Base-by-base conservation (phyloP, 2,888 invertebrate species). In the Elmis aenea region DNA sequence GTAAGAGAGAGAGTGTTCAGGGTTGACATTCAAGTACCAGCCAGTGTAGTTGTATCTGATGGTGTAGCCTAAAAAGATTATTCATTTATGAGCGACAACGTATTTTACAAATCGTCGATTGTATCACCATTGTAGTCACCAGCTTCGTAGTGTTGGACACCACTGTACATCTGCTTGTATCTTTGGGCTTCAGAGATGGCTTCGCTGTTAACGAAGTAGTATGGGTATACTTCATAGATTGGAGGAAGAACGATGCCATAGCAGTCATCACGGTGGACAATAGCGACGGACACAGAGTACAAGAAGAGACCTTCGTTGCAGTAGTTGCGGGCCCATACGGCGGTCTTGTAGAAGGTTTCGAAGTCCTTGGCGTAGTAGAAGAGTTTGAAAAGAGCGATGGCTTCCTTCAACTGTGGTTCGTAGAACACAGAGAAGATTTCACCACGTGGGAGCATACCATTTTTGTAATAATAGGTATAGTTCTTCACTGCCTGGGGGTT, bases 211-310 rank as follows among this genome's bases (percentile, higher is more conserved):
- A 81, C 74, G 72, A 83, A 85, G 65, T 74, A 75, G 48, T 81
- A 76, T 1, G 87, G 87, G 61, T 79, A 75, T 43, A 85, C 70
- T 65, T 87, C 86, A 56, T 84, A 83, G 33, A 79, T 70, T 28
- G 84, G 77, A 9, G 86, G 85, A 5, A 85, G 64, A 22, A 78
- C 68, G 33, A 85, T 64, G 13, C 77, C 79, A 52, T 76, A 72
- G 36, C 76, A 77, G 45, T 84, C 83, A 4, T 65, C 64, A 16
- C 81, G 77, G 50, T 80, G 79, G 20, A 79, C 62, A 8, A 83
- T 69, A 8, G 80, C 81, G 12, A 75, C 67, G 38, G 74, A 74
- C 33, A 81, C 62, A 3, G 81, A 76, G 51, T 83, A 81, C 24
- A 80, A 70, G 61, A 77, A 86, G 57, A 85, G 70, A 33, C 75